These are phyloP conservation scores for Balaenoptera acutorostrata DNA, from an alignment of 2,113 vertebrate species.

Conservation along the genomic window DNA sequence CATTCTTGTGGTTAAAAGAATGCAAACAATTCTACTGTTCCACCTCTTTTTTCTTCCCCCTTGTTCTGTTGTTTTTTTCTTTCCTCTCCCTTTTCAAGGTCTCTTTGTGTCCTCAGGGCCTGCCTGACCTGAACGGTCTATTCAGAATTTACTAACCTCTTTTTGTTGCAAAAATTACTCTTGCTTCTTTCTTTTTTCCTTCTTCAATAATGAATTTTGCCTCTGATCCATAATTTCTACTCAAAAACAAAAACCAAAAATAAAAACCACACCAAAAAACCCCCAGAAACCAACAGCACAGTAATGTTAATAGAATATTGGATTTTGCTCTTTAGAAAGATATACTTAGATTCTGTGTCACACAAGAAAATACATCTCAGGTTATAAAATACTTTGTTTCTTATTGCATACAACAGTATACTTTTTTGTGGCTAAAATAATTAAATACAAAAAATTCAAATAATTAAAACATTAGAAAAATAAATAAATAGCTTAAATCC, in stretches of 20 bases:
- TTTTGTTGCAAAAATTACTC: not conserved
- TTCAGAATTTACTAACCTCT: not conserved
- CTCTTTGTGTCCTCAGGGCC: not conserved
- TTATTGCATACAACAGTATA: not conserved
- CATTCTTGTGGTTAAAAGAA: constrained; percentile 42
- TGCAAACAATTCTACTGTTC: not conserved
- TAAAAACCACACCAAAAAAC: too few relatives aligned
- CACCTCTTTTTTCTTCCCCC: rapidly evolving
- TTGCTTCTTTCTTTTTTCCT: not conserved
- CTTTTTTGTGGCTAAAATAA: not conserved
- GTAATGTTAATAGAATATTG: not conserved
- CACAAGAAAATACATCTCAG: not conserved
- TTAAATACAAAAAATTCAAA: not conserved
- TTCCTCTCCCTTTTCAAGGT: not conserved
- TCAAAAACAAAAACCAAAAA: not conserved
- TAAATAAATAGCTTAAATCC: not conserved
- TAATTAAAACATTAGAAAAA: not conserved
- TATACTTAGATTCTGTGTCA: not conserved
- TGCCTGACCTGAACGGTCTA: not conserved
- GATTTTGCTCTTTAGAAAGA: not conserved
- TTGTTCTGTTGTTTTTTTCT: not conserved
- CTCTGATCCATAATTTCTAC: not conserved
- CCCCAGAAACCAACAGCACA: not conserved
- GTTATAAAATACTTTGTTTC: not conserved
- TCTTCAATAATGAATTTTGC: not conserved